phyloP scores from a whole-genome alignment of 2,797 vertebrate genomes.

The Premnoplex brunnescens region DNA sequence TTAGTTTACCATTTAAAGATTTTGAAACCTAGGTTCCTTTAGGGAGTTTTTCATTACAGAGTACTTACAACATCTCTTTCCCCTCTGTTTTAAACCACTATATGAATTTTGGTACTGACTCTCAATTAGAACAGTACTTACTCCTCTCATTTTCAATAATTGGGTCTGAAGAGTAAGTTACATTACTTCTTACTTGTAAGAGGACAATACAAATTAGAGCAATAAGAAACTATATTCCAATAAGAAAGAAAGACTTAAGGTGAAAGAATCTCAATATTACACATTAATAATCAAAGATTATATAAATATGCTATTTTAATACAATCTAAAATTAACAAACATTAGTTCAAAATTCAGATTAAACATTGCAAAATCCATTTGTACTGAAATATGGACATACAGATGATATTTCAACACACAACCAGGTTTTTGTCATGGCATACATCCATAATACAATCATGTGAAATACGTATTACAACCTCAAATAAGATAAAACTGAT shows the following conservation, averaged over 20 bases:
- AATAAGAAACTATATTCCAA: background rate
- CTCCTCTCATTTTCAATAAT: background rate
- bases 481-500: background rate
- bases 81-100: background rate
- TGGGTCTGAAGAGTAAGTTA: background rate
- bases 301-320: background rate
- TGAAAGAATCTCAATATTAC: background rate
- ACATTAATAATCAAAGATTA: background rate
- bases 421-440: background rate
- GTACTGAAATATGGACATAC: background rate
- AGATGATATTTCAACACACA: background rate
- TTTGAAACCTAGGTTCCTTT: background rate
- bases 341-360: background rate
- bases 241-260: background rate
- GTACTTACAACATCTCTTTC: background rate
- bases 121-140: background rate
- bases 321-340: background rate
- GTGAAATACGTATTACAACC: background rate
- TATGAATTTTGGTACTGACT: background rate
- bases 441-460: background rate
- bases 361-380: background rate
- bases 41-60: background rate
- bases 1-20: conserved; percentile 4
- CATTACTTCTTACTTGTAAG: background rate
- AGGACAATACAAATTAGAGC: background rate